Evolutionary conservation across 2,888 invertebrate genomes (phyloP), one percentile per base, ranked within the genome.

Genomic region (Drosophila pullipes): DNA sequence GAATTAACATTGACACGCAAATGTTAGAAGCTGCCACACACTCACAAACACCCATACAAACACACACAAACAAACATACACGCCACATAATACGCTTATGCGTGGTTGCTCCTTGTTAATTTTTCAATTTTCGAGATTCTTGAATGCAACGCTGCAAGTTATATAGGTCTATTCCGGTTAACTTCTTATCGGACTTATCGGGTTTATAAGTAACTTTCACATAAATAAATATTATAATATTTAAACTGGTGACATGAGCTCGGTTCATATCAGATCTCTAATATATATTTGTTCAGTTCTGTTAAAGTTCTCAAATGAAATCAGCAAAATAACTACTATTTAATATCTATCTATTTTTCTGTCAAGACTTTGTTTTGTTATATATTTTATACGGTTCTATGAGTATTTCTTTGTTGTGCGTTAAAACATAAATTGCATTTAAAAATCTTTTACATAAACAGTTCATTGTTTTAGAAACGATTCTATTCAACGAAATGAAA

Each of bases 1-100:
- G 92, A 91, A 89, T 85, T 93, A 69, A 92, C 85, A 75, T 87
- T 93, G 81, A 91, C 91, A 69, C 93, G 92, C 76, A 92, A 91
- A 80, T 91, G 88, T 87, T 89, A 88, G 47, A 49, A 72, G 70
- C 49, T 28, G 22, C 50, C 44, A 55, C 41, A 63, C 37, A 69
- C 60, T 37, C 10, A 53, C 37, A 49, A 47, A 47, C 49, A 44
- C 4, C 64, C 31, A 35, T 35, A 44, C 4, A 70, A 55, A 31
- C 35, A 35, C 41, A 47, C 4, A 61, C 47, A 44, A 35, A 49
- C 31, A 37, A n/a, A 33, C 53, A 64, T 13, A 57, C 61, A 75
- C 61, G 49, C 37, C n/a, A 66, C 66, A 61, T 28, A 13, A 39
- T 30, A 53, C 28, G 55, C 66, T 75, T 68, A 75, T 78, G 70